Evolutionary conservation across 2,797 vertebrate species (phyloP), one percentile per base, ranked within the genome.

Genomic region (Alexandromys oeconomus): DNA sequence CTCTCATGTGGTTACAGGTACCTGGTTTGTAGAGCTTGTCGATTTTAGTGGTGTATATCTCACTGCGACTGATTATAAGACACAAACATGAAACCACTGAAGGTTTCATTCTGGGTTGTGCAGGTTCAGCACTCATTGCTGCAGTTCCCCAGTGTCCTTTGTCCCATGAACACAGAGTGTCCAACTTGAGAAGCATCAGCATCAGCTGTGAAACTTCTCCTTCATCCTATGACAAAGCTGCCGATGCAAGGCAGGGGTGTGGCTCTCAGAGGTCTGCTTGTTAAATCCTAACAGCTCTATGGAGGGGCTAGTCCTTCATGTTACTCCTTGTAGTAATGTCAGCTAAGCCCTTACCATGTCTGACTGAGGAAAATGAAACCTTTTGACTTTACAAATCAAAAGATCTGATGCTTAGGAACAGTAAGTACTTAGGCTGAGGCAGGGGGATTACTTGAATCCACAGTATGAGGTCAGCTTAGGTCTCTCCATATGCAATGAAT

Each of bases 311-410:
- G 54, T 37, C 84, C 6, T 67, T 31, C 5, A 31, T 78, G 40
- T 6, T 92, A 15, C 19, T 85, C 8, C 84, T 54, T 78, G 17
- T 74, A 31, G 11, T 81, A 74, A 17, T 92, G 31, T 61, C 59
- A 81, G 37, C 40, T 40, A 77, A 43, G 59, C n/a, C 37, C 54
- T 80, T 54, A 17, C 11, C 17, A n/a, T 93, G 13, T 89, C 88
- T 91, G 34, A 87, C 19, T 57, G 34, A 34, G 69, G 86, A 88
- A 92, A 88, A 48, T 78, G 19, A 79, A 92, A 73, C 82, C 48
- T 61, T 25, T 54, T 51, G 21, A n/a, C 11, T 61, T 31, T 19
- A 87, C 67, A 59, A 21, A 67, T 69, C 57, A 73, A n/a, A 78
- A 84, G 34, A 89, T 80, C 25, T 78, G n/a, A 85, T 71, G 81